phyloP scores from a whole-genome alignment of 1,140 invertebrate genomes.

The Drosophila dunni region DNA sequence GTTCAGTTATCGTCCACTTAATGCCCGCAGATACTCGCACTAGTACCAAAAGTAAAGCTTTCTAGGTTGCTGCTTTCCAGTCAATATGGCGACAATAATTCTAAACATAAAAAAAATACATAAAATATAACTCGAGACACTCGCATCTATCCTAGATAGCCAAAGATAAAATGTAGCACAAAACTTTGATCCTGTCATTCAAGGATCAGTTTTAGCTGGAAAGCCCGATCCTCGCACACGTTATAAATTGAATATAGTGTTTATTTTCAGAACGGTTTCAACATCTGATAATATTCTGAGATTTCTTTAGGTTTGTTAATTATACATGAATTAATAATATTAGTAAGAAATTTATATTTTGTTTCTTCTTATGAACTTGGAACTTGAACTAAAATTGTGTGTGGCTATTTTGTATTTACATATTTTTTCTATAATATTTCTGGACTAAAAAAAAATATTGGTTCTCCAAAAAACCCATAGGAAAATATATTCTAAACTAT shows the following conservation, averaged over 20 bases:
- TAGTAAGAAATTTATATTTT: too few species aligned
- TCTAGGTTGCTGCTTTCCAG: slow-evolving; percentile 69
- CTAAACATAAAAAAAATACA: slow-evolving; percentile 38
- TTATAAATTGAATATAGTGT: background rate
- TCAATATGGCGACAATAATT: slow-evolving; percentile 76
- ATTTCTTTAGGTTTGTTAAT: too few species aligned
- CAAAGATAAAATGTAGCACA: slow-evolving; percentile 44
- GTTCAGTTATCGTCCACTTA: background rate
- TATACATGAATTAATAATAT: too few species aligned
- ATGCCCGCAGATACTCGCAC: slow-evolving; percentile 47
- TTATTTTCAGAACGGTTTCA: slow-evolving; percentile 5
- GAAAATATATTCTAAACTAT: too few species aligned
- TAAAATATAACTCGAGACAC: slow-evolving; percentile 62
- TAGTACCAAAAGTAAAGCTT: slow-evolving; percentile 56
- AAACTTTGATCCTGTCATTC: background rate
- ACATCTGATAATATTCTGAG: background rate
- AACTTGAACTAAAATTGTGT: too few species aligned
- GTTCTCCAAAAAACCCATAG: too few species aligned
- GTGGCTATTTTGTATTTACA: too few species aligned
- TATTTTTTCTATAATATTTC: too few species aligned
- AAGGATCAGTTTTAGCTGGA: background rate
- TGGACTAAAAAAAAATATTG: too few species aligned
- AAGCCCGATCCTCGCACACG: background rate
- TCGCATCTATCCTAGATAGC: slow-evolving; percentile 78
- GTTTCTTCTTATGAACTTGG: too few species aligned